Conservation (phyloP, 2,888 invertebrate species). For the Chouioia cunea region DNA sequence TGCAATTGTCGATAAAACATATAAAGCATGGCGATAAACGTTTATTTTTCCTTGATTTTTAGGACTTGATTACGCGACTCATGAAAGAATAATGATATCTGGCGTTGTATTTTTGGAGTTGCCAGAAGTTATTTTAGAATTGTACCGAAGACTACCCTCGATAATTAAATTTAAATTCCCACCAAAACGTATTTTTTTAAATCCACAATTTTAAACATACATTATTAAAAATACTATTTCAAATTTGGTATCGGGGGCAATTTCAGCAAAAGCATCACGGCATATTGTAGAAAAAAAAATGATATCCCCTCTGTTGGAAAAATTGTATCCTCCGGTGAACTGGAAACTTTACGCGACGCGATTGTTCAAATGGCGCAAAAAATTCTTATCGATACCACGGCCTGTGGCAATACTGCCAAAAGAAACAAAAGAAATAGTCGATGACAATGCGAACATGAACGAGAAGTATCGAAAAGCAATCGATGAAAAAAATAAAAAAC, state of each 20-base stretch:
- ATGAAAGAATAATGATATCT: slow-evolving; percentile 62
- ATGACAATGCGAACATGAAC: background rate
- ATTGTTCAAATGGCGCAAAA: slow-evolving; percentile 54
- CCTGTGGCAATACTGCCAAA: slow-evolving; percentile 56
- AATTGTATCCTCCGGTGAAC: slow-evolving; percentile 49
- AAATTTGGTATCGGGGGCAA: slow-evolving; percentile 16
- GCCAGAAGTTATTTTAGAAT: slow-evolving; percentile 58
- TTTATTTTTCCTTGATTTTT: slow-evolving; percentile 39
- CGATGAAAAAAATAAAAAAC: too few species aligned
- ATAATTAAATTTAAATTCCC: slow-evolving; percentile 50
- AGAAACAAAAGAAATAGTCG: slow-evolving; percentile 9
- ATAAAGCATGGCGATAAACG: background rate
- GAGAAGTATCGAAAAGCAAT: background rate
- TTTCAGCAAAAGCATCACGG: slow-evolving; percentile 53
- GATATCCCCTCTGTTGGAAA: slow-evolving; percentile 56
- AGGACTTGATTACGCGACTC: slow-evolving; percentile 61
- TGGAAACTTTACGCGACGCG: slow-evolving; percentile 52
- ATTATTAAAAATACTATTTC: slow-evolving; percentile 3
- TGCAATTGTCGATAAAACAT: background rate
- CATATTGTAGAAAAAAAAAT: slow-evolving; percentile 36
- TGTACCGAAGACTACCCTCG: slow-evolving; percentile 58
- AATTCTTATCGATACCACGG: slow-evolving; percentile 49
- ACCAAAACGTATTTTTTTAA: slow-evolving; percentile 58
- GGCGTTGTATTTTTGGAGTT: slow-evolving; percentile 62
- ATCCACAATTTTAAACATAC: background rate